Evolutionary conservation across 2,113 vertebrate genomes (phyloP).

Genomic region (Hystrix brachyura): DNA sequence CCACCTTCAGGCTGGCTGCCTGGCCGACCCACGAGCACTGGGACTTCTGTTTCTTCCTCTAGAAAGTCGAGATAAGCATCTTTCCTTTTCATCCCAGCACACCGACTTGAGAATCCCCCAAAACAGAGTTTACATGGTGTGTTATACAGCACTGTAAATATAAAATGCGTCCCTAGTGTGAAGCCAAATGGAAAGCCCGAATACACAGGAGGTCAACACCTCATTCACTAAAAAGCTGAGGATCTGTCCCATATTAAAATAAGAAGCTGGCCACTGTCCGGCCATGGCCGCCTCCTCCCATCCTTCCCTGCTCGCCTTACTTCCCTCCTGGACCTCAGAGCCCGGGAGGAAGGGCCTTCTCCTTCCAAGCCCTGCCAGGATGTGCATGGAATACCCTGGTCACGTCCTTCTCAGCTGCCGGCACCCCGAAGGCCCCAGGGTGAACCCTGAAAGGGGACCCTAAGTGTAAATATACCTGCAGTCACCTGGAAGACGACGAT

Average conservation of each 20-base stretch:
- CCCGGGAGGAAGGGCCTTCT: not conserved
- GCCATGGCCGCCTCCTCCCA: not conserved
- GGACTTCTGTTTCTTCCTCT: not conserved
- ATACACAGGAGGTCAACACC: not conserved
- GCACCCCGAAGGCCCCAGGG: not conserved
- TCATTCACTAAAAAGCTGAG: not conserved
- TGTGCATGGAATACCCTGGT: not conserved
- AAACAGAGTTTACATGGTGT: not conserved
- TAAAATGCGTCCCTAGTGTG: not conserved
- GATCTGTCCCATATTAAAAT: not conserved
- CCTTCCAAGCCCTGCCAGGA: not conserved
- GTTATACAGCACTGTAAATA: not conserved
- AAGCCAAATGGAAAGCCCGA: not conserved
- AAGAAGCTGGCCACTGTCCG: not conserved
- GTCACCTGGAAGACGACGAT: constrained; percentile 46
- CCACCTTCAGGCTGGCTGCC: not conserved
- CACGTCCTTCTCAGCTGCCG: constrained; percentile 36
- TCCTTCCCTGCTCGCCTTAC: too few species aligned
- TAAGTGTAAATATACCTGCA: constrained; percentile 59
- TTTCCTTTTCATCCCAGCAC: not conserved
- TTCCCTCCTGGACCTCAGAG: not conserved
- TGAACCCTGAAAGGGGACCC: constrained; percentile 68
- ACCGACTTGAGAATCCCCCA: not conserved
- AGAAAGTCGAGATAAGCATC: not conserved
- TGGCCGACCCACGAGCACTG: not conserved